phyloP scores from a whole-genome alignment of 2,113 vertebrate species.

The Tyto alba region DNA sequence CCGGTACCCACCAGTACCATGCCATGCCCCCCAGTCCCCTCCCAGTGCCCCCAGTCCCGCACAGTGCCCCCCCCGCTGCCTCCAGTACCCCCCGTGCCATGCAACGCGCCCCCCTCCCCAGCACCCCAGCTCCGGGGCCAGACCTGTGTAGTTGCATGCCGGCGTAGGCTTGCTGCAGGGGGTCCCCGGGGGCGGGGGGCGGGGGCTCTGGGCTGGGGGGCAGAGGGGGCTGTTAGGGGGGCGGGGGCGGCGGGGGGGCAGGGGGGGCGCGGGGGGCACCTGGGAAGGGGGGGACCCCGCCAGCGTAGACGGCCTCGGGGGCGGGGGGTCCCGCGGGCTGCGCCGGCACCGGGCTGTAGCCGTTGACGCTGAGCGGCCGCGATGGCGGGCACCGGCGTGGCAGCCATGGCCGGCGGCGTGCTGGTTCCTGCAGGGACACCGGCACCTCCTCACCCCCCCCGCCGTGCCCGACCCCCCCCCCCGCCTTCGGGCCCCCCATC shows the following conservation, averaged over 20 bases:
- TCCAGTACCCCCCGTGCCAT: neutral
- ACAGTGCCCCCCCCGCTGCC: neutral
- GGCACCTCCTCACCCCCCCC: neutral
- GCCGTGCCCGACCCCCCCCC: no score
- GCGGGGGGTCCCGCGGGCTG: conserved; percentile 81
- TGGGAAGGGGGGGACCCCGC: conserved; percentile 77
- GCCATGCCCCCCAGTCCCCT: neutral
- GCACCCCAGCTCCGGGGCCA: neutral
- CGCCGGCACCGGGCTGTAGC: conserved; percentile 73
- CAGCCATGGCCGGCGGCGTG: conserved; percentile 79
- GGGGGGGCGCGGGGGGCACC: neutral
- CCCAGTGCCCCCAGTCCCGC: neutral
- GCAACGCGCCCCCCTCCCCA: neutral
- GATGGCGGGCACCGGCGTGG: conserved; percentile 76
- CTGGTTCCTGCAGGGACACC: conserved; percentile 69
- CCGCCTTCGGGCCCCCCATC: no score
- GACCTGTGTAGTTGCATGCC: conserved; percentile 95
- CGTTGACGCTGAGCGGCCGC: conserved; percentile 76
- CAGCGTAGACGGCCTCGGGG: conserved; percentile 83
- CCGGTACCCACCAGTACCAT: neutral
- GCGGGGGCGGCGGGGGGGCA: neutral
- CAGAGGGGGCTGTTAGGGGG: neutral
- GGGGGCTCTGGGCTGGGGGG: conserved; percentile 87
- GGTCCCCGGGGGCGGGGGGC: conserved; percentile 81
- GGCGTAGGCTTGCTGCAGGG: conserved; percentile 89